Evolutionary conservation across 2,797 vertebrate species (phyloP).

Genomic region (Nyctibius grandis): DNA sequence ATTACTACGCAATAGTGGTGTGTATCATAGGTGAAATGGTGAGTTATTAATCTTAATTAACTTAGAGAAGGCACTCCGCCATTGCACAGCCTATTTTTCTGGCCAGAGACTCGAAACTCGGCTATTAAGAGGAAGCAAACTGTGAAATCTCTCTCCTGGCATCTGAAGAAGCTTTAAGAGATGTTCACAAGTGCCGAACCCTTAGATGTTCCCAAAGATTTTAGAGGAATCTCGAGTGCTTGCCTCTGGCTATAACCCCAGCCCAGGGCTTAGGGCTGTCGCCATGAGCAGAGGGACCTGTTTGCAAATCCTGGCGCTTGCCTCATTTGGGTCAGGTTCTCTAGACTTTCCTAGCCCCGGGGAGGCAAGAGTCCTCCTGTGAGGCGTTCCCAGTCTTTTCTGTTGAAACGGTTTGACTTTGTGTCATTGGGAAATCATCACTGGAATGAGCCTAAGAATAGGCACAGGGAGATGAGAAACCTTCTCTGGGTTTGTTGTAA

Average conservation of each 20-base stretch:
- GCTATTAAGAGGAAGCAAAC: background rate
- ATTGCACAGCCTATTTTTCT: background rate
- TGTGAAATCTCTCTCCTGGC: slow-evolving; percentile 42
- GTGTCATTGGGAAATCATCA: slow-evolving; percentile 12
- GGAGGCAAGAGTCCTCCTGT: background rate
- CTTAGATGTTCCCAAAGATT: slow-evolving; percentile 54
- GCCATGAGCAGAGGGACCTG: slow-evolving; percentile 40
- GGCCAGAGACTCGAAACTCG: background rate
- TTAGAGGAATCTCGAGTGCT: slow-evolving; percentile 47
- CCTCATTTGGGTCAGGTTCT: slow-evolving; percentile 42
- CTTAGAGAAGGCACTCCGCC: background rate
- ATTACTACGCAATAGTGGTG: rapidly evolving
- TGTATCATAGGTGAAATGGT: background rate
- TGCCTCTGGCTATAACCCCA: slow-evolving; percentile 32
- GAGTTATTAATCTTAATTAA: background rate
- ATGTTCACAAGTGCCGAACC: slow-evolving; percentile 50
- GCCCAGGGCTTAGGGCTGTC: slow-evolving; percentile 28
- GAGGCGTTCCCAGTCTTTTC: slow-evolving; percentile 30
- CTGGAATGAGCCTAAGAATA: background rate
- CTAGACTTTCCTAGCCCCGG: slow-evolving; percentile 46
- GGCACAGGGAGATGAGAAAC: background rate
- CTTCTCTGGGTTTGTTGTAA: background rate
- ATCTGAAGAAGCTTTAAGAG: slow-evolving; percentile 43
- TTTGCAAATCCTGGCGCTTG: slow-evolving; percentile 27
- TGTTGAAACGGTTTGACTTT: slow-evolving; percentile 35